Base-by-base conservation (phyloP, 1,140 invertebrate genomes). In the Brachionus angularis region DNA sequence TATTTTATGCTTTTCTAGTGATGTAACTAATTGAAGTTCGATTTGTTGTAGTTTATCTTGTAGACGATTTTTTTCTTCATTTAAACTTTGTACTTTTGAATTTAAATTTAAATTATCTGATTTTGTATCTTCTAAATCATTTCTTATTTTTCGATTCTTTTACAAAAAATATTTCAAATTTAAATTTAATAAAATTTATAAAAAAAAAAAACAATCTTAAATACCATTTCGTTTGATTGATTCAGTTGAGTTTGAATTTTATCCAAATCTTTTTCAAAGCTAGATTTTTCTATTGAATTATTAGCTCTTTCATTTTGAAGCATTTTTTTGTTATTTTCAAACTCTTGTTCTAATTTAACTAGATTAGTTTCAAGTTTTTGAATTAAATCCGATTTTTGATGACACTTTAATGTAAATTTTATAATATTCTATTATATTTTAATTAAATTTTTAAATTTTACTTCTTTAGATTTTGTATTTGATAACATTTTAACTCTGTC, bases 401-500 rank as follows among this genome's bases (percentile, higher is more conserved):
- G 39, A 33, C 53, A 58, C 52, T 55, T 61, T 3, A 61, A 34
- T 61, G 14, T 3, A 61, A 42, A 42, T 10, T 42, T 16, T 42
- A 18, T n/a, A 36, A 34, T 33, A 42, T 33, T 8, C 2, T 4
- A 10, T 34, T 2, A 55, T 21, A 4, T 5, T 16, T 16, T 2
- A 29, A 55, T 21, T 55, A 14, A 34, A 27, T 4, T 14, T 21
- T 2, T 55, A 23, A 16, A 76, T 29, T 64, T 62, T 16, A 80
- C 73, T 72, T 79, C 76, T 12, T 74, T 74, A 72, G 76, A 76
- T 1, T 73, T 75, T 27, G 79, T 78, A 7, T 72, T 73, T 53
- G 76, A 75, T 64, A 76, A 73, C 2, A 71, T 70, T 31, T 79
- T 77, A 46, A 79, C 62, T 39, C 74, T 78, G 27, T 79, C 77